These are phyloP conservation scores for Tetragonula carbonaria DNA, from an alignment of 2,888 invertebrate species.

Conservation along the genomic window DNA sequence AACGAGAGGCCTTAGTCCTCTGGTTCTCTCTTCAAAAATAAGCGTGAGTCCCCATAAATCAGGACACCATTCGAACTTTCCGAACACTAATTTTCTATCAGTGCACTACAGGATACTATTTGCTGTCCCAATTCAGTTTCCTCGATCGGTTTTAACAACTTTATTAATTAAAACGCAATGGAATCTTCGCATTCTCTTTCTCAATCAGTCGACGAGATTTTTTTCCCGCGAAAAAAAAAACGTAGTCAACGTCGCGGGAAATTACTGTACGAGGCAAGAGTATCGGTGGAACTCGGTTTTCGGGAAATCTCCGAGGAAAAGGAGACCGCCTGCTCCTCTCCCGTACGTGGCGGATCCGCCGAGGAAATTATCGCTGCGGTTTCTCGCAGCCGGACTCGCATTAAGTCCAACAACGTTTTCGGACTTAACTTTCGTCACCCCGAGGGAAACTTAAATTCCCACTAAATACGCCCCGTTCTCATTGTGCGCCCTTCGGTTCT, in stretches of 20 bases:
- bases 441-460: constrained; percentile 26
- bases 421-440: constrained; percentile 22
- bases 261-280: neutral
- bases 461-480: constrained; percentile 21
- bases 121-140: too few species aligned
- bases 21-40: too few species aligned
- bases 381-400: neutral
- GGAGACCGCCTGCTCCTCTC: too few species aligned
- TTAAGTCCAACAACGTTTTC: constrained; percentile 30
- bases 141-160: too few species aligned
- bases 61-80: too few species aligned
- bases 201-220: neutral
- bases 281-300: neutral
- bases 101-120: too few species aligned
- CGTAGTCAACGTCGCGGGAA: neutral
- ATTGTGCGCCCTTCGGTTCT: neutral
- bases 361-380: constrained; percentile 32
- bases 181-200: neutral
- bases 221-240: neutral
- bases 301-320: neutral
- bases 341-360: too few species aligned
- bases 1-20: too few species aligned
- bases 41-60: too few species aligned
- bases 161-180: neutral
- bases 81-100: too few species aligned